Percentiles rank a stretch among this genome's conserved stretches.
phyloP scores from a whole-genome alignment of 2,888 invertebrate species.

The Leucozona laternaria region DNA sequence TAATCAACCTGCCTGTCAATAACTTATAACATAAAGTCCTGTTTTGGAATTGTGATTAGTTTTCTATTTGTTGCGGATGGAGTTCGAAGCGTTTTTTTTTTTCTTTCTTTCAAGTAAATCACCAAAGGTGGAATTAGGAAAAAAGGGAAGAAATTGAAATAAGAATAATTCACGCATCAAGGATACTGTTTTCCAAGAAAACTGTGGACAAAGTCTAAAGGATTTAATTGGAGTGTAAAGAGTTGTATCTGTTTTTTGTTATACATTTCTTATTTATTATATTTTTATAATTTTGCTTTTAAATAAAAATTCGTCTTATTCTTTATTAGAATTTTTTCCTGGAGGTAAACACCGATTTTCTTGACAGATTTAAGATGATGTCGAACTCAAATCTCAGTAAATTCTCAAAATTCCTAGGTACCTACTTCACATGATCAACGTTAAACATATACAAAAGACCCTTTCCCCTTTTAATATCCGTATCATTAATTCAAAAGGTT shows the following conservation, averaged over 20 bases:
- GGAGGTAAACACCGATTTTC: no score
- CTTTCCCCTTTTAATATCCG: background rate
- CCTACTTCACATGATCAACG: background rate
- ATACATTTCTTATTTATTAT: no score
- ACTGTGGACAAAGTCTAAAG: no score
- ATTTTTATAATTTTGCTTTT: no score
- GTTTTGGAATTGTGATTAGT: background rate
- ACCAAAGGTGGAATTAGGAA: background rate
- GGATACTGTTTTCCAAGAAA: no score
- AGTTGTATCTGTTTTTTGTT: no score
- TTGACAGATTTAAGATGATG: no score
- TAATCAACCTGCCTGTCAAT: slow-evolving; percentile 3
- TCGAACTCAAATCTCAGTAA: background rate
- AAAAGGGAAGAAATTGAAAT: background rate
- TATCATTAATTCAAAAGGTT: background rate
- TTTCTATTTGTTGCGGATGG: background rate
- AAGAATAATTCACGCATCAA: no score
- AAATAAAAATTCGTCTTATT: no score
- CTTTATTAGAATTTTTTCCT: no score
- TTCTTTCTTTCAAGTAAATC: background rate
- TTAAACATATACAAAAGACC: no score
- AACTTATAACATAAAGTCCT: background rate
- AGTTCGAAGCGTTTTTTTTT: background rate
- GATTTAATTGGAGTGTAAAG: no score
- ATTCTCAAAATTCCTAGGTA: background rate